Evolutionary conservation across 2,113 vertebrate genomes (phyloP).

Genomic region (Suncus etruscus): DNA sequence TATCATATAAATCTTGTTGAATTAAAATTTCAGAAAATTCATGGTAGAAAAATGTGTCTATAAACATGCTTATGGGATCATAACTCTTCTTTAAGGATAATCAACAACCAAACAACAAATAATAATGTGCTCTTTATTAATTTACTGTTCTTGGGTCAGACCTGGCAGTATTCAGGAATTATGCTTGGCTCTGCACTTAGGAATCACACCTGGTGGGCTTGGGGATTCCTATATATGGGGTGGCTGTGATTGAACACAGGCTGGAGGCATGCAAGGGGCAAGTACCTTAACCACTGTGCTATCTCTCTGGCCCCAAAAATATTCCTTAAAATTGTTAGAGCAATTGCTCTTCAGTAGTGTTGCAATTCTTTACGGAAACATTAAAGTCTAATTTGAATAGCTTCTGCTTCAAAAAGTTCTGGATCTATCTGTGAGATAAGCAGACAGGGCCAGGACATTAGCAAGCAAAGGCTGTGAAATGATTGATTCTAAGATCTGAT

Average conservation of each 20-base stretch:
- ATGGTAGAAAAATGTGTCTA: not conserved
- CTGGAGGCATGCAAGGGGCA: too few species aligned
- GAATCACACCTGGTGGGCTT: too few species aligned
- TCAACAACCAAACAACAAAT: not conserved
- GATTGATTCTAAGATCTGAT: not conserved
- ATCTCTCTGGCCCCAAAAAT: too few species aligned
- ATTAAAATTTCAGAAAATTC: constrained; percentile 25
- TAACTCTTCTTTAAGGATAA: constrained; percentile 52
- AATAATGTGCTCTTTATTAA: not conserved
- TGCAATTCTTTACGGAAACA: constrained; percentile 16
- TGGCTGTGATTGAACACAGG: too few species aligned
- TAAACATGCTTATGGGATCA: not conserved
- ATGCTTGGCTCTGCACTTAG: too few species aligned
- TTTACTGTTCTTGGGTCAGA: too few species aligned
- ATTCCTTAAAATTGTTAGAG: constrained; percentile 3
- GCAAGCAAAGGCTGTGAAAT: not conserved
- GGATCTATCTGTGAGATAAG: not conserved
- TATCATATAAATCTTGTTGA: constrained; percentile 15
- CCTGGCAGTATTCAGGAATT: too few species aligned
- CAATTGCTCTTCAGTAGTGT: not conserved
- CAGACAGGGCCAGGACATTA: not conserved
- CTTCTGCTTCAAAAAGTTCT: constrained; percentile 29
- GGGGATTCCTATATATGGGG: too few species aligned
- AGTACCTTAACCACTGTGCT: too few species aligned
- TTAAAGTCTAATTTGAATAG: constrained; percentile 32